Percentiles rank a stretch among this genome's conserved stretches.
phyloP scores from a whole-genome alignment of 2,888 invertebrate species.

The Tridacna gigas region DNA sequence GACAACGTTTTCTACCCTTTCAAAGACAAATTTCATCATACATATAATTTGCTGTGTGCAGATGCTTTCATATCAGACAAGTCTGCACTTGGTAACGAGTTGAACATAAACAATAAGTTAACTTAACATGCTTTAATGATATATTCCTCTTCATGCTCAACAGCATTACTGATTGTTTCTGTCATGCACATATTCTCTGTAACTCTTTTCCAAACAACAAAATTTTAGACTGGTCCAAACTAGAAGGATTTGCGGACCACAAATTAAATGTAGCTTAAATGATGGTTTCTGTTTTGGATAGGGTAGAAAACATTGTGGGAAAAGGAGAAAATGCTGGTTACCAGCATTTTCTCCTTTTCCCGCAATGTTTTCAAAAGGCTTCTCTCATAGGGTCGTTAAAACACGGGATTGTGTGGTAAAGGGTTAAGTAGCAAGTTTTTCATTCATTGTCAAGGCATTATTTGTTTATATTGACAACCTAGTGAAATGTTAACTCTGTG shows the following conservation, averaged over 20 bases:
- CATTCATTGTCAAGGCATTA: no score
- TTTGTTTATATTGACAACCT: no score
- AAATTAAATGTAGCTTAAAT: not conserved
- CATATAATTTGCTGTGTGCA: no score
- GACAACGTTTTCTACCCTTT: no score
- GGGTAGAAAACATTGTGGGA: constrained; percentile 1
- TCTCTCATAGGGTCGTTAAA: no score
- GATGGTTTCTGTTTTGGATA: not conserved
- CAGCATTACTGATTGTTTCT: constrained; percentile 11
- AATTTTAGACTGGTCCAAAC: not conserved
- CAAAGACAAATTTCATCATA: no score
- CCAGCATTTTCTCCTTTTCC: not conserved
- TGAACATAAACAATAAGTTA: not conserved
- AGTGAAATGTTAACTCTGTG: no score
- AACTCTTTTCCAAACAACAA: not conserved
- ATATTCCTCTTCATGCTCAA: not conserved
- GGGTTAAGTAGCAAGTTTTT: no score
- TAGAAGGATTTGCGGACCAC: not conserved
- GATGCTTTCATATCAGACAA: not conserved
- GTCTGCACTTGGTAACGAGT: not conserved
- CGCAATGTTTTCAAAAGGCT: not conserved
- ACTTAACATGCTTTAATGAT: constrained; percentile 1
- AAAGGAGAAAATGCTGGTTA: not conserved
- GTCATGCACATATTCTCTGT: constrained; percentile 1
- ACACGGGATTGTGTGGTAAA: no score